Evolutionary conservation across 2,797 vertebrate species (phyloP).

Genomic region (Hydrocynus forskahlii): DNA sequence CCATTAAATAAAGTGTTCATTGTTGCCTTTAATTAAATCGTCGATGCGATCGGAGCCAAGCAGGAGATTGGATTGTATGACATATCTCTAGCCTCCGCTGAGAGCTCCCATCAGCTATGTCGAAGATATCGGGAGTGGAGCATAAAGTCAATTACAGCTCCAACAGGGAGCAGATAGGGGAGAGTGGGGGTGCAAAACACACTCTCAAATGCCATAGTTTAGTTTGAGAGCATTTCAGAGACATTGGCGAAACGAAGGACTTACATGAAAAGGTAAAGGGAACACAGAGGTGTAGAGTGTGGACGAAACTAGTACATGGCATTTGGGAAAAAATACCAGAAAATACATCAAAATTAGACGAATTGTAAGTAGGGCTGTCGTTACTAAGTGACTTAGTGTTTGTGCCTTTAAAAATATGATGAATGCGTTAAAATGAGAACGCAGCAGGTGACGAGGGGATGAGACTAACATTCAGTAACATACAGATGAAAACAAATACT

Average conservation of each 20-base stretch:
- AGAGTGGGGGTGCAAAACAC: conserved; percentile 40
- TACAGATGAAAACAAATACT: no score
- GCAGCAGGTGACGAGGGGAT: no score
- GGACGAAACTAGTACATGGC: neutral
- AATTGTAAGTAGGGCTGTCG: no score
- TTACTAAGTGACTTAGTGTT: no score
- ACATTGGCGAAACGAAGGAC: neutral
- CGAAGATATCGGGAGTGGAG: conserved; percentile 57
- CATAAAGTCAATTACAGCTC: conserved; percentile 64
- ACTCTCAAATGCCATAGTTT: conserved; percentile 46
- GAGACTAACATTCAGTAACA: no score
- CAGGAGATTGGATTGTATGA: conserved; percentile 62
- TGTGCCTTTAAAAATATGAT: no score
- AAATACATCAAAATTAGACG: no score
- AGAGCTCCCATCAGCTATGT: conserved; percentile 62
- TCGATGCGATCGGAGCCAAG: conserved; percentile 60
- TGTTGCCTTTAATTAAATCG: conserved; percentile 64
- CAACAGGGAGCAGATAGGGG: conserved; percentile 56
- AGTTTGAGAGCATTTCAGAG: conserved; percentile 40
- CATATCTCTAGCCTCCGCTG: conserved; percentile 58
- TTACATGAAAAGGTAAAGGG: neutral
- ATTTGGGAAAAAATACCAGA: no score
- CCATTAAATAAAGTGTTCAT: conserved; percentile 65
- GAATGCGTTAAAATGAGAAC: no score
- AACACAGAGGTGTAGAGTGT: neutral